Base-by-base conservation (phyloP, 2,888 invertebrate genomes). In the Tribolium freemani region DNA sequence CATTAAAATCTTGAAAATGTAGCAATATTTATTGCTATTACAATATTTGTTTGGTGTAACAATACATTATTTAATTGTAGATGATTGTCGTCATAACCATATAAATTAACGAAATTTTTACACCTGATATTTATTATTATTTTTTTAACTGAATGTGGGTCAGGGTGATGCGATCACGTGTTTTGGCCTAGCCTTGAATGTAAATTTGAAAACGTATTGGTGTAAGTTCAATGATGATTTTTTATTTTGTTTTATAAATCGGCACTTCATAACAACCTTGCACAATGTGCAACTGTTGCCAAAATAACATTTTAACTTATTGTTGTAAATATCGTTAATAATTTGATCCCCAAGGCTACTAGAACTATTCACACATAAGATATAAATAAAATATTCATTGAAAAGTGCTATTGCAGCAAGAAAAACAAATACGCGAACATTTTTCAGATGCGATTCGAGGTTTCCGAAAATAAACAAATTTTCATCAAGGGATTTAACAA, bases 91-190 rank as follows among this genome's bases (percentile, higher is more conserved):
- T 38, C n/a, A 8, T 38, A 38, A 38, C 38, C 38, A 8, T 38
- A 38, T 38, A 38, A 38, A 38, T 38, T 38, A 38, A 48, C 48
- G 48, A 48, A 48, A 16, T 48, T 11, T 38, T 38, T 38, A 38
- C 38, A 38, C 38, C 38, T 61, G 61, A 9, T 30, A 69, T 10
- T 51, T 56, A 69, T 69, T 67, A 71, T 69, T 74, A 73, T 72
- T 69, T 72, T 72, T 79, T 78, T 75, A 73, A 74, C 61, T 54
- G 75, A 76, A 83, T 82, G 79, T 83, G 88, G 88, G 88, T 86
- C 87, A 86, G 81, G 87, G 83, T 82, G 77, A 83, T 75, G 69
- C 78, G 75, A 78, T 80, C 82, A 81, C 82, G 83, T 84, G 80
- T 75, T 78, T 82, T 81, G 21, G 56, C 20, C 79, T 75, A 76